Evolutionary conservation across 2,797 vertebrate genomes (phyloP).

Genomic region (Nannoperca obscura): DNA sequence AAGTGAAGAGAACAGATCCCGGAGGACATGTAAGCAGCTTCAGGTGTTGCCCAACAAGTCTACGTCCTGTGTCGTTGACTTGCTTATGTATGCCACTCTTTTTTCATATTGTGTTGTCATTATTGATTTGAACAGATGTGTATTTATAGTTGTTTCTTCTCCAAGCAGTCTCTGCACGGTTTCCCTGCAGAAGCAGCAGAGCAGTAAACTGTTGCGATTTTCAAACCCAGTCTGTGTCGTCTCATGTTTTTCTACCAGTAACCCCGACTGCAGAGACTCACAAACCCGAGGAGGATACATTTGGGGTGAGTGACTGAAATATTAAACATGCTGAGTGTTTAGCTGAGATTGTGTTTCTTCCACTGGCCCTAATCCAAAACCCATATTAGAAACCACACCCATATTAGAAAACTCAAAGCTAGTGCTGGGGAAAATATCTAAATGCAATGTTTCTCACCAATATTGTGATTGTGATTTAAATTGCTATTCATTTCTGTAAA

Average conservation of each 20-base stretch:
- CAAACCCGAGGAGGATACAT: conserved; percentile 91
- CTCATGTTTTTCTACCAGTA: conserved; percentile 53
- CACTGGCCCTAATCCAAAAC: not conserved
- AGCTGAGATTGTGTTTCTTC: not conserved
- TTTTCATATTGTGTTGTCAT: not conserved
- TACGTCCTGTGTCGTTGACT: not conserved
- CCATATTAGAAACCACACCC: not conserved
- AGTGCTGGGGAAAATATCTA: not conserved
- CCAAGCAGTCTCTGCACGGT: not conserved
- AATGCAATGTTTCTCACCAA: not conserved
- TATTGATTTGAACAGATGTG: not conserved
- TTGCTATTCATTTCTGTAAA: not conserved
- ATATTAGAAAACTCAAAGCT: not conserved
- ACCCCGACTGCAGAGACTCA: conserved; percentile 90
- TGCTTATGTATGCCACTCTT: not conserved
- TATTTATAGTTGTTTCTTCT: too few species aligned
- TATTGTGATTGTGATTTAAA: not conserved
- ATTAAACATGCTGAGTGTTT: not conserved
- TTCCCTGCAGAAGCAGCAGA: not conserved
- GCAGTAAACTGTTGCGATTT: conserved; percentile 11
- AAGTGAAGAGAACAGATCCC: too few species aligned
- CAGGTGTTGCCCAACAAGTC: too few species aligned
- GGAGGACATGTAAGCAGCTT: too few species aligned
- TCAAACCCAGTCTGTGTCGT: not conserved
- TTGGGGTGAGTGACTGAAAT: conserved; percentile 88